Base-by-base conservation (phyloP, 92 coral and sea anemone species). In the Blastomussa wellsi region DNA sequence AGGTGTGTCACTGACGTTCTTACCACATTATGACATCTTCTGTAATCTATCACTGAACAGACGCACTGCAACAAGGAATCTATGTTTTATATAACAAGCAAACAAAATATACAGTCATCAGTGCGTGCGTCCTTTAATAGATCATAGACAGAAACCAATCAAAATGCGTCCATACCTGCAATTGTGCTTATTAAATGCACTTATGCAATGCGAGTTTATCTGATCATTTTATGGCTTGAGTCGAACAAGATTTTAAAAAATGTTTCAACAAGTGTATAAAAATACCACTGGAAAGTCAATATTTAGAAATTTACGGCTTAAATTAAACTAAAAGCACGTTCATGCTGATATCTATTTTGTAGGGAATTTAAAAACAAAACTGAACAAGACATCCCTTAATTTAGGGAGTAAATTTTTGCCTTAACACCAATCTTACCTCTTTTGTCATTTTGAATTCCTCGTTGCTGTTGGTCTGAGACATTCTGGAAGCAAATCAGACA, bases 381-480 rank as follows among this genome's bases (percentile, higher is more conserved):
- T 3, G 49, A 44, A 7, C 33, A 81, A 17, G 41, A 15, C 1
- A 35, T 36, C 11, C 48, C 51, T 68, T 33, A 15, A 10, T 47
- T 33, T 26, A 55, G 1, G n/a, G 17, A 17, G 17, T 17, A 24
- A 52, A 15, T 35, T 82, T 1, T n/a, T n/a, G n/a, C 16, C 22
- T 15, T 31, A 60, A 31, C 12, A 37, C 28, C 47, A 10, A 31
- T 15, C 94, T 89, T 47, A 93, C 97, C 97, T 93, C 97, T 57
- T 86, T 91, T 22, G 93, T 93, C 91, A 93, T 91, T 47, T 84
- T 86, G 51, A 93, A 93, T 17, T 93, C 97, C 76, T 92, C 86
- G 20, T 91, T 94, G 39, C 78, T 86, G 35, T 52, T 82, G 73
- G 76, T 64, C 48, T 84, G 65, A 69, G 97, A 83, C 97, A 93